Evolutionary conservation across 1,140 invertebrate species (phyloP).

Genomic region (Ectropis grisescens): DNA sequence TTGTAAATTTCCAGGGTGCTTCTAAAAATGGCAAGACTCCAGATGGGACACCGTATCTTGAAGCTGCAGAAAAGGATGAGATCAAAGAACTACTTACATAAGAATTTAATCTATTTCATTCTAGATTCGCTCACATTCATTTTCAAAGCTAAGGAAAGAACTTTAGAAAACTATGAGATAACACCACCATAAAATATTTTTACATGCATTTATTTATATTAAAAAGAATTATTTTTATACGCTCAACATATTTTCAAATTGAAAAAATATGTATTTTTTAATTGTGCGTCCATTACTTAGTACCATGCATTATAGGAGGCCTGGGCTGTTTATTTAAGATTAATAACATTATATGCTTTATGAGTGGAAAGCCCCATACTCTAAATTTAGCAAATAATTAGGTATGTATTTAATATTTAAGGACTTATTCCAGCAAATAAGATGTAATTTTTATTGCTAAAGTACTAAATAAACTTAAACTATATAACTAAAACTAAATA

Average conservation of each 20-base stretch:
- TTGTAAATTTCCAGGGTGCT: constrained; percentile 86
- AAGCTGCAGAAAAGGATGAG: constrained; percentile 93
- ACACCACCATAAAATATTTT: constrained; percentile 42
- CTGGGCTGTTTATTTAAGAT: constrained; percentile 5
- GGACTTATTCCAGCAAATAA: constrained; percentile 9
- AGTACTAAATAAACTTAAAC: constrained; percentile 51
- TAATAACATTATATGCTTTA: no score
- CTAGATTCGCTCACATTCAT: constrained; percentile 34
- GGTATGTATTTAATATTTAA: constrained; percentile 60
- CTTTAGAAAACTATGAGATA: constrained; percentile 27
- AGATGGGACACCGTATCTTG: constrained; percentile 87
- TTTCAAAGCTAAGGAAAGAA: constrained; percentile 41
- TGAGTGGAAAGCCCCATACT: constrained; percentile 34
- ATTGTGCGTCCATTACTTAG: constrained; percentile 51
- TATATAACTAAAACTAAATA: constrained; percentile 18
- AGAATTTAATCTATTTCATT: constrained; percentile 14
- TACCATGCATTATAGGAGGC: constrained; percentile 29
- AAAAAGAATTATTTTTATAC: constrained; percentile 59
- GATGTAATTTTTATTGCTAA: constrained; percentile 57
- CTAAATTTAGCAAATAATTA: constrained; percentile 51
- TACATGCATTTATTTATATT: constrained; percentile 66
- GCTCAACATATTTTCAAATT: constrained; percentile 39
- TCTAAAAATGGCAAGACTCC: constrained; percentile 86
- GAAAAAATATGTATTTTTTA: constrained; percentile 33
- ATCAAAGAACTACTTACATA: constrained; percentile 79